Evolutionary conservation across 2,113 vertebrate species (phyloP), one percentile per base, ranked within the genome.

Genomic region (Podarcis raffonei): DNA sequence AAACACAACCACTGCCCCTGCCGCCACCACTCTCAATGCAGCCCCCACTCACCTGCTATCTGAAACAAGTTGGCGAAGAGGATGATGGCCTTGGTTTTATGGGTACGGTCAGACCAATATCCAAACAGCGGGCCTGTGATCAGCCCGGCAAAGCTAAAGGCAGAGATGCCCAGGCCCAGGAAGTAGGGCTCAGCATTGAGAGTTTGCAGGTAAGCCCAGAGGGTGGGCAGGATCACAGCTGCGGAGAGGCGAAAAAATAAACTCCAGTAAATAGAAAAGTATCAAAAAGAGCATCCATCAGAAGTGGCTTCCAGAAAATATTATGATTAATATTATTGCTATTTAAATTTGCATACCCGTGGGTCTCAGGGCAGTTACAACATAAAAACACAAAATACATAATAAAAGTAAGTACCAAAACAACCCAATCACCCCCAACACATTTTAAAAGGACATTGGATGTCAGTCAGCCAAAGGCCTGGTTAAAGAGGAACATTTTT

Each of bases 161-260:
- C 97, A 1, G 98, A 98, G 62, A 98, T 95, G 78, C 94, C 93
- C 89, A 98, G 91, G 62, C 98, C 98, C 92, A 98, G 92, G 90
- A 97, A 98, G 92, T 98, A 98, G 0, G 97, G 96, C 0, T 96
- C 92, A 1, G 97, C 97, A 4, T 96, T 89, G 9, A 98, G 93
- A 5, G 94, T 97, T 93, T 98, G 97, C 92, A 98, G 90, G 87
- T 98, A 98, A 48, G 85, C 94, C 97, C 98, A 98, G 94, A 98
- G 97, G 4, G 98, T 98, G 23, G 98, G 98, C 68, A 98, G 93
- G 90, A 98, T 98, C 84, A 98, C 98, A 88, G 98, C 98, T 98
- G 65, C 79, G 5, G 90, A 2, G 27, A 9, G 30, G 6, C 3
- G 22, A 20, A 25, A 1, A 4, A 20, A 18, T 18, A 68, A 53